Conservation (phyloP, 2,888 invertebrate species). For the Oasisia sp. region DNA sequence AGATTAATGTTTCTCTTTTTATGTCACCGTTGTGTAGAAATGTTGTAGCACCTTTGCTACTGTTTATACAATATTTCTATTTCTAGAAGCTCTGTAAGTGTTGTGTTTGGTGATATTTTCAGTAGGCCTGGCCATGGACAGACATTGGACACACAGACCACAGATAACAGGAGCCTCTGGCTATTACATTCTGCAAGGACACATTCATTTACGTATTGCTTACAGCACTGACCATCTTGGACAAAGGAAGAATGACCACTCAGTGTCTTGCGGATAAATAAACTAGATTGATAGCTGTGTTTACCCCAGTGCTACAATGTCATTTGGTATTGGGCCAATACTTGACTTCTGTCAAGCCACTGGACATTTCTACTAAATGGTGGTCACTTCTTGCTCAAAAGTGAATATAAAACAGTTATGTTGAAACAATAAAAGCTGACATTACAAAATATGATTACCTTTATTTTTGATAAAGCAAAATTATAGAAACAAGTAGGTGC, state of each 20-base stretch:
- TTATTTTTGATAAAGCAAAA: background rate
- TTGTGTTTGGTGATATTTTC: background rate
- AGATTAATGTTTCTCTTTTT: background rate
- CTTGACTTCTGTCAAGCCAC: background rate
- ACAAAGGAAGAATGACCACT: background rate
- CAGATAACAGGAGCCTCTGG: background rate
- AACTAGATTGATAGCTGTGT: constrained; percentile 7
- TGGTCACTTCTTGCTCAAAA: background rate
- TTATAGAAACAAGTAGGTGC: too few species aligned
- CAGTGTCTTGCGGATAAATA: background rate
- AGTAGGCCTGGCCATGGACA: background rate
- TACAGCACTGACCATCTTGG: background rate
- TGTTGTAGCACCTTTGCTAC: too few species aligned
- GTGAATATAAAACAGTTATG: background rate
- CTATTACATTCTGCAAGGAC: background rate
- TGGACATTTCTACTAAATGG: background rate
- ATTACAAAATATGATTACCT: background rate
- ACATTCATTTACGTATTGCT: background rate
- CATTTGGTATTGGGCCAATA: background rate
- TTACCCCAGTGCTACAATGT: background rate
- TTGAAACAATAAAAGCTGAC: background rate
- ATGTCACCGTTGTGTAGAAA: background rate
- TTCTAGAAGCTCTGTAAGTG: background rate
- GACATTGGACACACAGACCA: background rate
- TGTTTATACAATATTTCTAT: too few species aligned